These are phyloP conservation scores for Epistrophe grossulariae DNA, from an alignment of 2,888 invertebrate species.

Conservation along the genomic window DNA sequence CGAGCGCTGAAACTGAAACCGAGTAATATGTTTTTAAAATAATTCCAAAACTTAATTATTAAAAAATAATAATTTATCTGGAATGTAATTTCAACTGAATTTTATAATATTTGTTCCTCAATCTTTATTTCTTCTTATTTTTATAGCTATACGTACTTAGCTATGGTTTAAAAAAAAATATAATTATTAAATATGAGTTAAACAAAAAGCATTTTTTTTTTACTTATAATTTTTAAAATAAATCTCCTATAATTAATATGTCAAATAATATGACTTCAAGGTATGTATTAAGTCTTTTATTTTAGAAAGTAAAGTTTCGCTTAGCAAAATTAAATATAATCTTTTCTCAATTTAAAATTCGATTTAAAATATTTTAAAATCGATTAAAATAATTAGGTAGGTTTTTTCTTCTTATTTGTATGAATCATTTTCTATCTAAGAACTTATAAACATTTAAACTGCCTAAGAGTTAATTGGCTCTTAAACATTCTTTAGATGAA, in stretches of 20 bases:
- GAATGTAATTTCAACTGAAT: too few relatives aligned
- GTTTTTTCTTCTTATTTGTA: not conserved
- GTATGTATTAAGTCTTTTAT: not conserved
- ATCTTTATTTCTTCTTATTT: too few relatives aligned
- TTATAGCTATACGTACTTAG: too few relatives aligned
- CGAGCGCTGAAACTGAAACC: too few relatives aligned
- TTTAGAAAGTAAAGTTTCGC: not conserved
- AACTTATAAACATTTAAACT: not conserved
- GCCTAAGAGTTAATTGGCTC: not conserved
- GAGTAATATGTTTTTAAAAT: too few relatives aligned
- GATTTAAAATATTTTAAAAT: not conserved
- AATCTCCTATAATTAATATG: not conserved
- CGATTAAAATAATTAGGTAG: not conserved
- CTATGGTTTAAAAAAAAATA: too few relatives aligned
- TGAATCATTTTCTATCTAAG: not conserved
- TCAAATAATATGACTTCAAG: not conserved
- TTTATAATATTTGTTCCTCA: too few relatives aligned
- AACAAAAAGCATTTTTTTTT: too few relatives aligned
- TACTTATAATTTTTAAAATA: too few relatives aligned
- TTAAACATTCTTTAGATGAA: not conserved
- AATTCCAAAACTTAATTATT: too few relatives aligned
- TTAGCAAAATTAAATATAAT: not conserved
- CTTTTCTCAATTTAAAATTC: not conserved
- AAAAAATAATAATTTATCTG: too few relatives aligned
- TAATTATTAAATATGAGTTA: too few relatives aligned